Evolutionary conservation across 2,888 invertebrate genomes (phyloP).

Genomic region (Eurytoma californica): DNA sequence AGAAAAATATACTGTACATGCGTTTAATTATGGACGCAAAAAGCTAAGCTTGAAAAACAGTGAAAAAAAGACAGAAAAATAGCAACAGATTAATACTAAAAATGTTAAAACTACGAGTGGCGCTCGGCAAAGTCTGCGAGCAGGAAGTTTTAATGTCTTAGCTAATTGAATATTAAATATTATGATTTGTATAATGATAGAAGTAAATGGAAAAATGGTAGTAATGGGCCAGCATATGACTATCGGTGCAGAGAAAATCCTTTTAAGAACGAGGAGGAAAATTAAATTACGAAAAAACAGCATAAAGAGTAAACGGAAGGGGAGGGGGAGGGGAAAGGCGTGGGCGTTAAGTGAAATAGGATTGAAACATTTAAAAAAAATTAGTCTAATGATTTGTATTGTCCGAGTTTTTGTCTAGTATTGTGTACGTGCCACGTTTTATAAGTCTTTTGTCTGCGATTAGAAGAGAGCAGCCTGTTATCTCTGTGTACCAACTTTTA

Average conservation of each 20-base stretch:
- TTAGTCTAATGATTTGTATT: conserved; percentile 73
- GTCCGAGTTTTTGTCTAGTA: conserved; percentile 73
- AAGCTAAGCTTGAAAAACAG: conserved; percentile 51
- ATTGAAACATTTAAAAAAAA: conserved; percentile 58
- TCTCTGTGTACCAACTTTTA: conserved; percentile 74
- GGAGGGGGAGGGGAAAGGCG: conserved; percentile 1
- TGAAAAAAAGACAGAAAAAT: conserved; percentile 56
- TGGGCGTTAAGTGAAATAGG: conserved; percentile 46
- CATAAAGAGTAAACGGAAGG: conserved; percentile 31
- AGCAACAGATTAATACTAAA: conserved; percentile 54
- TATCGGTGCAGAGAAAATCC: conserved; percentile 63
- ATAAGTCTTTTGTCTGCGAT: conserved; percentile 72
- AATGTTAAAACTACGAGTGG: conserved; percentile 60
- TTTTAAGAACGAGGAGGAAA: conserved; percentile 48
- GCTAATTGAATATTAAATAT: conserved; percentile 71
- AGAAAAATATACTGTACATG: conserved; percentile 46
- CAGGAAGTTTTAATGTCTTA: conserved; percentile 72
- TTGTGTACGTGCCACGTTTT: conserved; percentile 74
- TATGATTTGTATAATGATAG: conserved; percentile 65
- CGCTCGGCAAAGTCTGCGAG: conserved; percentile 65
- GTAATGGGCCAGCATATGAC: conserved; percentile 67
- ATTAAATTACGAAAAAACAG: conserved; percentile 48
- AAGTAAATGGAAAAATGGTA: conserved; percentile 58
- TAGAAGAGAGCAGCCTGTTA: conserved; percentile 69
- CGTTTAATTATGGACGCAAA: conserved; percentile 43